These are phyloP conservation scores for Teleogryllus occipitalis DNA, from an alignment of 1,140 invertebrate genomes.

Conservation along the genomic window DNA sequence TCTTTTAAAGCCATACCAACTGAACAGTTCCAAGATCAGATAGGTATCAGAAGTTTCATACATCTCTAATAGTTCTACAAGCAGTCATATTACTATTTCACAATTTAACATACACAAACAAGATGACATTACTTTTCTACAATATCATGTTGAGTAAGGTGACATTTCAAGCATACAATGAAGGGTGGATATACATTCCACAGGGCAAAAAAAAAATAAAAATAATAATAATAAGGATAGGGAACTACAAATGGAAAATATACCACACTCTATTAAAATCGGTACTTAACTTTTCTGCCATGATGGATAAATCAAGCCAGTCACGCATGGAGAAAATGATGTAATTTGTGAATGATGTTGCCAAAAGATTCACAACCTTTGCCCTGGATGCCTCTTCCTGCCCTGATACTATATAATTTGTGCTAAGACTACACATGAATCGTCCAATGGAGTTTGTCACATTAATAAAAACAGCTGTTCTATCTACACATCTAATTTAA, in stretches of 20 bases:
- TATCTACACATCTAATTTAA: not conserved
- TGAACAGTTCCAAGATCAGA: conserved; percentile 1
- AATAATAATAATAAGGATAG: not conserved
- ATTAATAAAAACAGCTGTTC: not conserved
- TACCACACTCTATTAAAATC: conserved; percentile 5
- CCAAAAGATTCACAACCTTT: not conserved
- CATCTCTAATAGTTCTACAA: not conserved
- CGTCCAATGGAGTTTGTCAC: too few species aligned
- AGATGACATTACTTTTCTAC: not conserved
- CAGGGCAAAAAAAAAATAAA: not conserved
- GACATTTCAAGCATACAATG: not conserved
- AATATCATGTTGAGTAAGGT: not conserved
- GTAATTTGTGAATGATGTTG: not conserved
- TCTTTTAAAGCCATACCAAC: not conserved
- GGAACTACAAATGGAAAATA: not conserved
- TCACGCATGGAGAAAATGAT: not conserved
- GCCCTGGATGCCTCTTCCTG: not conserved
- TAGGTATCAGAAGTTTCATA: not conserved
- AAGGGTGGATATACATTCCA: not conserved
- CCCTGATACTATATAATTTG: not conserved
- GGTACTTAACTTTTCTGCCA: not conserved
- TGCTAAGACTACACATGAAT: not conserved
- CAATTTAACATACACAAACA: not conserved
- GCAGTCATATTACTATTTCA: conserved; percentile 1
- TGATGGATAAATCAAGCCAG: not conserved